Percentiles rank a stretch among this genome's conserved stretches.
Conservation (phyloP, 2,113 vertebrate genomes). For the Thomomys bottae region DNA sequence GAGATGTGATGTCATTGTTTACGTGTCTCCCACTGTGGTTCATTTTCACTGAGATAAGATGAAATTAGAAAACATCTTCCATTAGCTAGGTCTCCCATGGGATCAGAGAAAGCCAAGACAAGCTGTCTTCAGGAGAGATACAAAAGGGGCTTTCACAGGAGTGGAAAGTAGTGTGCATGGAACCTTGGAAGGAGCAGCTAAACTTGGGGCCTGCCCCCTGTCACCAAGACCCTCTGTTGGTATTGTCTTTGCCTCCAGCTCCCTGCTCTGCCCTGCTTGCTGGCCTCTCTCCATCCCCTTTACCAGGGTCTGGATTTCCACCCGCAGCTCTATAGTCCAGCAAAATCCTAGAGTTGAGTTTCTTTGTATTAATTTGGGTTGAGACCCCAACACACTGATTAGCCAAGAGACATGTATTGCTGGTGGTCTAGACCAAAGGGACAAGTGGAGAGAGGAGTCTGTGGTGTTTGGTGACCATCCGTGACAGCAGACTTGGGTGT, state of each 20-base stretch:
- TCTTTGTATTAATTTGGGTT: neutral
- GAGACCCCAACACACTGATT: neutral
- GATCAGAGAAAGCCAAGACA: slow-evolving; percentile 50
- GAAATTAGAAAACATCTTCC: slow-evolving; percentile 61
- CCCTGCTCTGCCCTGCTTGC: neutral
- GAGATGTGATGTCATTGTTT: slow-evolving; percentile 64
- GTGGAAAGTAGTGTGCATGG: neutral
- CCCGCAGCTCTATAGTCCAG: neutral
- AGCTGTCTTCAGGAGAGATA: neutral
- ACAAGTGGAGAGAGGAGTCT: neutral
- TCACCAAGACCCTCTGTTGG: neutral
- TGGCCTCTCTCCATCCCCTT: neutral
- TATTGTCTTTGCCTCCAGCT: neutral
- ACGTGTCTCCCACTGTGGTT: slow-evolving; percentile 49
- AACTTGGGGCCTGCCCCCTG: fast-evolving
- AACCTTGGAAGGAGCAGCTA: neutral
- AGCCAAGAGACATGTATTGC: neutral
- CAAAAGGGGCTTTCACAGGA: neutral
- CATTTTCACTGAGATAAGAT: slow-evolving; percentile 62
- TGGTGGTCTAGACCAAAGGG: fast-evolving
- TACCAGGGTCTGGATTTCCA: neutral
- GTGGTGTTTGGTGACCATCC: neutral
- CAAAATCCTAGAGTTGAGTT: neutral
- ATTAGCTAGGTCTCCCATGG: slow-evolving; percentile 38
- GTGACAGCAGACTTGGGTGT: no score